These are phyloP conservation scores for Ooceraea biroi DNA, from an alignment of 1,140 invertebrate genomes.

Conservation along the genomic window DNA sequence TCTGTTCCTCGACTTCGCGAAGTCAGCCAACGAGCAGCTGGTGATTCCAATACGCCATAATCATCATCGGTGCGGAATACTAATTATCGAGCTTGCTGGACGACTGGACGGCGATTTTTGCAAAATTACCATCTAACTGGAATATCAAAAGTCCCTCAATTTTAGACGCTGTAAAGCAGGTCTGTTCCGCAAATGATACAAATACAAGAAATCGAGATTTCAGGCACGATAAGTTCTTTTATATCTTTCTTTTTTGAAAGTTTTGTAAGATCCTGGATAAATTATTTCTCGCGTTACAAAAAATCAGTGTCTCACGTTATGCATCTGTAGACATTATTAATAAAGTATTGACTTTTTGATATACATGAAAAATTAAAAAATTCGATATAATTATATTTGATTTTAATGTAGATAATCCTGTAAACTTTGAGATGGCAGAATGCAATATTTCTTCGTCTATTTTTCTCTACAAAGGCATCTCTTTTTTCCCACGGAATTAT, in stretches of 20 bases:
- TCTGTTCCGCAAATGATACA: too few species aligned
- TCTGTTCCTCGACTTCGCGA: constrained; percentile 20
- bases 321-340: too few species aligned
- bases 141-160: constrained; percentile 1
- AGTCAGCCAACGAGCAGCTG: neutral
- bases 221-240: too few species aligned
- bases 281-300: too few species aligned
- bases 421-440: neutral
- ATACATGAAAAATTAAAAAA: too few species aligned
- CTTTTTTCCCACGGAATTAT: neutral
- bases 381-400: neutral
- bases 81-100: constrained; percentile 39
- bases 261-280: neutral
- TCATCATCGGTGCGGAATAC: constrained; percentile 19
- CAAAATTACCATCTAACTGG: constrained; percentile 34
- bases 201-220: neutral
- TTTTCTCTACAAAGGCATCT: neutral
- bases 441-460: neutral
- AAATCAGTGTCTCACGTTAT: too few species aligned
- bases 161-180: constrained; percentile 3
- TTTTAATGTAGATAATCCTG: neutral
- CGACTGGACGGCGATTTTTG: constrained; percentile 21
- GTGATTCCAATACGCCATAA: constrained; percentile 30
- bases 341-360: too few species aligned
- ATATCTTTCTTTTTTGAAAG: neutral